Conservation (phyloP, 2,113 vertebrate genomes). For the Salminus brasiliensis region DNA sequence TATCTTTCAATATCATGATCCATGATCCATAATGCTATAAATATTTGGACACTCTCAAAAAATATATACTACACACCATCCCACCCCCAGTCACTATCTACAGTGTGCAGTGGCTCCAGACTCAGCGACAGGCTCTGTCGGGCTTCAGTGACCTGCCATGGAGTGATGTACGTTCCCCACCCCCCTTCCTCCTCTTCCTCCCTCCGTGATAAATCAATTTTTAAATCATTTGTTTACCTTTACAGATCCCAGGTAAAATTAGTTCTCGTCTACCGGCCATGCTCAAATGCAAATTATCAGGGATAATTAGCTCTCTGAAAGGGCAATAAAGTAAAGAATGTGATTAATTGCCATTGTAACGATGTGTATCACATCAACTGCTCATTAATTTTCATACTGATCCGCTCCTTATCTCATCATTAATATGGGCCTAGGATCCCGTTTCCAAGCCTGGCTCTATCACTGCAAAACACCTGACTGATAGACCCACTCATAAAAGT, state of each 20-base stretch:
- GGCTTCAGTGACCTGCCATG: constrained; percentile 6
- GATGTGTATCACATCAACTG: constrained; percentile 45
- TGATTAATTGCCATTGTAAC: constrained; percentile 56
- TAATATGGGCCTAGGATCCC: constrained; percentile 18
- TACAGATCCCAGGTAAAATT: constrained; percentile 28
- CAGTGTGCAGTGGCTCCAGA: neutral
- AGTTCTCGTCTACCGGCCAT: constrained; percentile 30
- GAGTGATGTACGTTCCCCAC: constrained; percentile 17
- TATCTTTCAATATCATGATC: too few relatives aligned
- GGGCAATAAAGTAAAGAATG: constrained; percentile 24
- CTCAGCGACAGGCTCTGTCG: neutral
- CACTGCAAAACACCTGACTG: neutral
- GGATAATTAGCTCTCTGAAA: constrained; percentile 42
- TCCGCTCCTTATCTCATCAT: constrained; percentile 43
- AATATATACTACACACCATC: too few relatives aligned
- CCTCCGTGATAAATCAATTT: constrained; percentile 34
- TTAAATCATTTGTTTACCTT: constrained; percentile 20
- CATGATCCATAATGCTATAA: too few relatives aligned
- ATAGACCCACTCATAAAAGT: constrained; percentile 17
- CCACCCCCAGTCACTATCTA: neutral
- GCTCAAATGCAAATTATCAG: constrained; percentile 41
- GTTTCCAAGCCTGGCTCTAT: neutral
- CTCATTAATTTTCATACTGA: constrained; percentile 45
- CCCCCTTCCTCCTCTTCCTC: constrained; percentile 3
- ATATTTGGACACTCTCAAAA: too few relatives aligned